These are phyloP conservation scores for Drosophila emarginata DNA, from an alignment of 2,888 invertebrate species.

Conservation along the genomic window DNA sequence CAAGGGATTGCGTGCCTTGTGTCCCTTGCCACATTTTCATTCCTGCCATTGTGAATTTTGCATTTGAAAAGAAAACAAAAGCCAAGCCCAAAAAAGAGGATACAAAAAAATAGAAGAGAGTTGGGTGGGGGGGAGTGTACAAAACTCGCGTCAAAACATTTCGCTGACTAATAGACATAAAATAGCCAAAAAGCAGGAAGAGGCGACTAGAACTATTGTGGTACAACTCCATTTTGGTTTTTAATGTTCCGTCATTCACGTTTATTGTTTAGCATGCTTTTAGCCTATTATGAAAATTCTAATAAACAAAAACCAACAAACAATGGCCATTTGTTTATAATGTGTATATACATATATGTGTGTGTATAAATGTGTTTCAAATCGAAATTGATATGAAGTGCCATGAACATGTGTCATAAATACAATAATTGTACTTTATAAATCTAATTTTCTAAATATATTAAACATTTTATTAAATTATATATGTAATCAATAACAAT, in stretches of 20 bases:
- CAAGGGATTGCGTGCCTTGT: slow-evolving; percentile 33
- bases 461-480: background rate
- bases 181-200: slow-evolving; percentile 51
- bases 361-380: slow-evolving; percentile 10
- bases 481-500: background rate
- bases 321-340: slow-evolving; percentile 62
- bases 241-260: slow-evolving; percentile 58
- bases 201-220: slow-evolving; percentile 58
- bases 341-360: slow-evolving; percentile 49
- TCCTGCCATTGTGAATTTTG: slow-evolving; percentile 61
- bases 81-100: slow-evolving; percentile 75
- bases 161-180: slow-evolving; percentile 67
- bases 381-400: slow-evolving; percentile 22
- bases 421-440: background rate
- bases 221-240: slow-evolving; percentile 68
- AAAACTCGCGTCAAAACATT: slow-evolving; percentile 69
- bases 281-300: slow-evolving; percentile 62
- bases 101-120: slow-evolving; percentile 24
- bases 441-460: background rate
- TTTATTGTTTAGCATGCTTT: slow-evolving; percentile 73
- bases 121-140: background rate
- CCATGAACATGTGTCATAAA: slow-evolving; percentile 4
- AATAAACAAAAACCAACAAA: slow-evolving; percentile 29
- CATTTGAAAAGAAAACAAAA: slow-evolving; percentile 69
- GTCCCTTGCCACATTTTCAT: slow-evolving; percentile 53